Conservation (phyloP, 1,140 invertebrate species). For the Calephelis virginiensis region DNA sequence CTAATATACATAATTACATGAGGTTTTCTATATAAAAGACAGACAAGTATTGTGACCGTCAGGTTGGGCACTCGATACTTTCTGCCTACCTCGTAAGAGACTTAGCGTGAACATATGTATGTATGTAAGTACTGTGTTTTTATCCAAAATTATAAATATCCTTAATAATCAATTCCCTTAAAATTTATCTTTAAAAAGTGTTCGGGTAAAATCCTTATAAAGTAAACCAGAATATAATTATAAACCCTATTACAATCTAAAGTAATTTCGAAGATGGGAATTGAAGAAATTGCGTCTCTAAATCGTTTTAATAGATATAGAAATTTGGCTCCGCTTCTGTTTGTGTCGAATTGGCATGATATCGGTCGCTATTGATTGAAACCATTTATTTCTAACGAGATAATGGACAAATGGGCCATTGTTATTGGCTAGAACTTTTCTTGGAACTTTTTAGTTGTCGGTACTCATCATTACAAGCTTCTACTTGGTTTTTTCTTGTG, state of each 20-base stretch:
- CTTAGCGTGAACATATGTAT: no score
- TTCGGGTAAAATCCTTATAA: background rate
- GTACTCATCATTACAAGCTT: background rate
- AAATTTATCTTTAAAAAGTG: no score
- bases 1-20: no score
- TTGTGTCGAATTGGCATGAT: conserved; percentile 14
- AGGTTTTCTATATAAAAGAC: no score
- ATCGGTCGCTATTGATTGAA: conserved; percentile 9
- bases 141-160: no score
- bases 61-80: no score
- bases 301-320: conserved; percentile 15
- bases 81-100: no score
- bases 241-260: conserved; percentile 12
- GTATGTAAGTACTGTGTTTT: no score
- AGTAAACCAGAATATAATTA: conserved; percentile 1
- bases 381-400: conserved; percentile 14
- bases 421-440: conserved; percentile 9
- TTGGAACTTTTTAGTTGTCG: conserved; percentile 1
- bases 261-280: conserved; percentile 10
- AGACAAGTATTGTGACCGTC: no score
- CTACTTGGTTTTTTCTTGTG: no score
- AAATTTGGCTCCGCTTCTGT: conserved; percentile 10
- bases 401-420: conserved; percentile 8
- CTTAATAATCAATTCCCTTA: no score
- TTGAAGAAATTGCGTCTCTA: conserved; percentile 3